Percentiles rank a stretch among this genome's conserved stretches.
Conservation (phyloP, 2,888 invertebrate species). For the Heteropelma amictum region DNA sequence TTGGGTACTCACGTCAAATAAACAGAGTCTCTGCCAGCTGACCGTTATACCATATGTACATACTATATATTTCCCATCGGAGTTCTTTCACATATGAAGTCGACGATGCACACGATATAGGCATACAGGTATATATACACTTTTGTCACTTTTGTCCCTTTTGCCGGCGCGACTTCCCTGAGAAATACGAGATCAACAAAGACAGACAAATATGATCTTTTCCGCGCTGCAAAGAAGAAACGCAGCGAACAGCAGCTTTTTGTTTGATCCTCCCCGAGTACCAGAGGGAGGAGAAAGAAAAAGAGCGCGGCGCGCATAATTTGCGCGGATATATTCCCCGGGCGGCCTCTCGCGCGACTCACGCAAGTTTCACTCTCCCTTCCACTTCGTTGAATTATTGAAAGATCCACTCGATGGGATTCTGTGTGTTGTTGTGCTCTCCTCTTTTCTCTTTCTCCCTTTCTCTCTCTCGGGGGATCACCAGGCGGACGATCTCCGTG, state of each 20-base stretch:
- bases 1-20: too few species aligned
- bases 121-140: not conserved
- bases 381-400: constrained; percentile 66
- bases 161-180: constrained; percentile 40
- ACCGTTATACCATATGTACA: too few species aligned
- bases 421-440: constrained; percentile 7
- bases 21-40: too few species aligned
- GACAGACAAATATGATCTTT: constrained; percentile 50
- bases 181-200: constrained; percentile 45
- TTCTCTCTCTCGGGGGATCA: constrained; percentile 1
- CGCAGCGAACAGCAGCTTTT: constrained; percentile 40
- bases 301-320: constrained; percentile 40
- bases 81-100: too few species aligned
- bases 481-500: constrained; percentile 17
- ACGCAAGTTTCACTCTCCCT: constrained; percentile 48
- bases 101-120: too few species aligned
- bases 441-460: constrained; percentile 1
- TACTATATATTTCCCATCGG: too few species aligned
- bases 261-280: constrained; percentile 12
- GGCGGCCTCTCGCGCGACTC: constrained; percentile 40
- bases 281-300: not conserved
- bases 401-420: constrained; percentile 55
- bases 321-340: constrained; percentile 41
- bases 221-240: constrained; percentile 32
- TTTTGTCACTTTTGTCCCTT: not conserved